These are phyloP conservation scores for Cantharis rufa DNA, from an alignment of 2,888 invertebrate genomes.

Conservation along the genomic window DNA sequence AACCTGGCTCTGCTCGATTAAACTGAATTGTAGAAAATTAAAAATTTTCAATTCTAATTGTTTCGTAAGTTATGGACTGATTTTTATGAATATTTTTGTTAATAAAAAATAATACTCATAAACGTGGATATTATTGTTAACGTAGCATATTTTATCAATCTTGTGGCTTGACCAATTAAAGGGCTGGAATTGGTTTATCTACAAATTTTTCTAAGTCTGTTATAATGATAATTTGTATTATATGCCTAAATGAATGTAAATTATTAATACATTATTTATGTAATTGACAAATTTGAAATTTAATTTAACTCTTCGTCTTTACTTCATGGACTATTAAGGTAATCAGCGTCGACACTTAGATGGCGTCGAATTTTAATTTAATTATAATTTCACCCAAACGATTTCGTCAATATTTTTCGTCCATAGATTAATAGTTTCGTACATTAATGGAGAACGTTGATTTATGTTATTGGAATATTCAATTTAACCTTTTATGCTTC, in stretches of 20 bases:
- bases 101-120: background rate
- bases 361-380: background rate
- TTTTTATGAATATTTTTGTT: background rate
- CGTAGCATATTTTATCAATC: background rate
- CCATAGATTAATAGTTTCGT: background rate
- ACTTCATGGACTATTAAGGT: background rate
- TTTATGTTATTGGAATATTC: background rate
- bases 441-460: background rate
- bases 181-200: slow-evolving; percentile 30
- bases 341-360: background rate
- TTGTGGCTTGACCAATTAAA: slow-evolving; percentile 23
- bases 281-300: slow-evolving; percentile 17
- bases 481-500: background rate
- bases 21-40: background rate
- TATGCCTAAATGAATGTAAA: background rate
- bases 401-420: background rate
- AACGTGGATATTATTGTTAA: background rate
- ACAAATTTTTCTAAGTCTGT: slow-evolving; percentile 2
- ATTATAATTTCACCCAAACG: background rate
- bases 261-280: slow-evolving; percentile 41
- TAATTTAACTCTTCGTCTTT: background rate
- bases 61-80: background rate
- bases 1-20: background rate
- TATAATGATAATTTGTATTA: background rate
- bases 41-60: background rate